Percentiles rank a stretch among this genome's conserved stretches.
phyloP scores from a whole-genome alignment of 2,113 vertebrate species.

The Percina caprodes region DNA sequence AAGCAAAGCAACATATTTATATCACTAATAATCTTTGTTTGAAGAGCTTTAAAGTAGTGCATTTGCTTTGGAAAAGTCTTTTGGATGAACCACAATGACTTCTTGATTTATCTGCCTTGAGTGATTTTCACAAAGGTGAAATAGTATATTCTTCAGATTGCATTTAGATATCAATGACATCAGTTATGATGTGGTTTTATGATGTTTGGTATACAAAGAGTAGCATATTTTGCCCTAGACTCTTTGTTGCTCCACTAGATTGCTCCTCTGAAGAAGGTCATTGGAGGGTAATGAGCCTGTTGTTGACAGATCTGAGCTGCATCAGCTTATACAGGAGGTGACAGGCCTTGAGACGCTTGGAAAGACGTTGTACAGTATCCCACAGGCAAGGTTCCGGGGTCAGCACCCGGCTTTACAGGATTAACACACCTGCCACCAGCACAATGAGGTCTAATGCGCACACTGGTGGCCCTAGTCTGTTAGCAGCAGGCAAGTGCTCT shows the following conservation, averaged over 20 bases:
- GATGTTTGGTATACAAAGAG: neutral
- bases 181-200: neutral
- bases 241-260: neutral
- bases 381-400: slow-evolving; percentile 68
- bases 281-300: slow-evolving; percentile 44
- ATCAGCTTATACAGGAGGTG: slow-evolving; percentile 54
- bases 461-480: slow-evolving; percentile 43
- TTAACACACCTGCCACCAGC: slow-evolving; percentile 76
- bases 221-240: neutral
- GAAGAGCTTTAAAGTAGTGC: neutral
- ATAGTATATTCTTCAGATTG: neutral
- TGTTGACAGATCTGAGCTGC: slow-evolving; percentile 60
- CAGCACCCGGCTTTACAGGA: slow-evolving; percentile 60
- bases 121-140: neutral
- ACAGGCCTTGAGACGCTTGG: slow-evolving; percentile 47
- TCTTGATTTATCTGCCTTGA: neutral
- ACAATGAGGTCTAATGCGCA: slow-evolving; percentile 73
- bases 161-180: neutral
- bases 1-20: too few species aligned
- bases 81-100: neutral
- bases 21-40: neutral
- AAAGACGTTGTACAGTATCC: slow-evolving; percentile 64
- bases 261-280: slow-evolving; percentile 13
- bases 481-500: slow-evolving; percentile 62
- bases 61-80: neutral